Evolutionary conservation across 2,888 invertebrate species (phyloP).

Genomic region (Conistra vaccinii): DNA sequence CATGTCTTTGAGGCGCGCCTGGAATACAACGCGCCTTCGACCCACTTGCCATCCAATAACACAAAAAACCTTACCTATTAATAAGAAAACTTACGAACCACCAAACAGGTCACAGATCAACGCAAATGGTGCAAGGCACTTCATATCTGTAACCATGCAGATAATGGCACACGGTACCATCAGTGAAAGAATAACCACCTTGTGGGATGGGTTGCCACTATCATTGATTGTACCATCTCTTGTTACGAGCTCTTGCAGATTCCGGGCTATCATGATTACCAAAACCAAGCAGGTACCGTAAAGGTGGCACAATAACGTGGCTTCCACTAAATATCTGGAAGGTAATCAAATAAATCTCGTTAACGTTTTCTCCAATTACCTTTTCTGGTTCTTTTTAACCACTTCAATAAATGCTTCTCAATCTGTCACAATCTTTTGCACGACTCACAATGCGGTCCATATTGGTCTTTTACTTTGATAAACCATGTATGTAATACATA

Average conservation of each 20-base stretch:
- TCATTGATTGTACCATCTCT: conserved; percentile 50
- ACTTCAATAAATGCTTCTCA: no score
- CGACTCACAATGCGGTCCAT: no score
- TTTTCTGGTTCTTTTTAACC: no score
- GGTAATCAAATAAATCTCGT: no score
- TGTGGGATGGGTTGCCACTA: conserved; percentile 57
- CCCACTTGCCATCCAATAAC: not conserved
- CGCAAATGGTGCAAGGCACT: conserved; percentile 79
- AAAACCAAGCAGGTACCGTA: conserved; percentile 77
- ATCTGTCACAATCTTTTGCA: no score
- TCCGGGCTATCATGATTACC: conserved; percentile 71
- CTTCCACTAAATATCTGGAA: conserved; percentile 71
- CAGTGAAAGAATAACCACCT: conserved; percentile 68
- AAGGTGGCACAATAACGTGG: conserved; percentile 69
- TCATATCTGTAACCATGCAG: conserved; percentile 76
- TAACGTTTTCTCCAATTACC: not conserved
- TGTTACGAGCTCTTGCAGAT: conserved; percentile 74
- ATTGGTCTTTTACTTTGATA: no score
- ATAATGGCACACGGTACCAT: conserved; percentile 73
- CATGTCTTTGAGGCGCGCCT: no score
- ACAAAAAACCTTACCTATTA: not conserved
- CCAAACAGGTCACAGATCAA: conserved; percentile 75
- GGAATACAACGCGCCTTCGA: no score
- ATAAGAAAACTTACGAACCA: conserved; percentile 62
- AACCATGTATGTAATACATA: no score